Evolutionary conservation across 2,888 invertebrate genomes (phyloP), one percentile per base, ranked within the genome.

Genomic region (Philopedon plagiatum): DNA sequence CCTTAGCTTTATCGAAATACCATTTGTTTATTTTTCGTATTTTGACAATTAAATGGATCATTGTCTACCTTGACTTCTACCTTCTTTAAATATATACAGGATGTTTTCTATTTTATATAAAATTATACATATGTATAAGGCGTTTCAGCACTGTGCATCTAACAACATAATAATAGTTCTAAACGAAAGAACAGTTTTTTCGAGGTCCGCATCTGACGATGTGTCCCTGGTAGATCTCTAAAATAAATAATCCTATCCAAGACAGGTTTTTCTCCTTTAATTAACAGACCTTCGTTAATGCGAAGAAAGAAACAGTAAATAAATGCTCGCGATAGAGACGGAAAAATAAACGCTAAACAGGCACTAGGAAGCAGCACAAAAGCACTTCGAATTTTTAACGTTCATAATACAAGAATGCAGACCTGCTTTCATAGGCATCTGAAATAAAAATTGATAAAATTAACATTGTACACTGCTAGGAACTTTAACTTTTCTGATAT

Each of bases 281-380:
- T 83, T 83, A 83, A 81, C 83, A 80, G 79, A 77, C 80, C 78
- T 79, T 78, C 80, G 81, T 82, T 83, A 83, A 83, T 77, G 71
- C 74, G 76, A 73, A 77, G 75, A 76, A 76, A 75, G 77, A 76
- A 75, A 69, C 72, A 73, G 73, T 67, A 72, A 68, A 72, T 70
- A 65, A 63, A 69, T 74, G 62, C 74, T 75, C 61, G 62, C 51
- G 75, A 77, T 61, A 78, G 76, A 77, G 76, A 78, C 74, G 66
- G 72, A 75, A 68, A 74, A 76, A 68, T 71, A 77, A 78, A 78
- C 76, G 77, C 75, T 77, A 77, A 76, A 73, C 79, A 77, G 76
- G 76, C 79, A 76, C 75, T 49, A 78, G 74, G 77, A 78, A 75
- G 61, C 41, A 54, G 11, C 19, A 39, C 49, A 44, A 60, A 72